A percentile compares a stretch with the other conserved stretches of the same genome.
phyloP scores from a whole-genome alignment of 2,888 invertebrate genomes.

The Ashinkailepas kermadecensis region DNA sequence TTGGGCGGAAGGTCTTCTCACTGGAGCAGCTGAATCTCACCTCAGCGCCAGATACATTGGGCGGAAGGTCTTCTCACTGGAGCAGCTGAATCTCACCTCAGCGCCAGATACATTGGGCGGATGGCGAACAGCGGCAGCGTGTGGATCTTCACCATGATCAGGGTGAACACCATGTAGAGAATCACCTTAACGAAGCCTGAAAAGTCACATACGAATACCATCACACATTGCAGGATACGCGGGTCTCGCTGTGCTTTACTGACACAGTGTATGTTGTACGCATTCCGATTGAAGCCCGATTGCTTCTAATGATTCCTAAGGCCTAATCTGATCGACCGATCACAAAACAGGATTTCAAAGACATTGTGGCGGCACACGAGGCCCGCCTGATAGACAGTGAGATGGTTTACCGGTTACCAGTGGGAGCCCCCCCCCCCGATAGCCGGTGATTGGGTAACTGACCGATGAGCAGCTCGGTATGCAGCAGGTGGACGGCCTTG shows the following conservation, averaged over 20 bases:
- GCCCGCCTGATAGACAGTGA: too few relatives aligned
- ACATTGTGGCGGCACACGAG: too few relatives aligned
- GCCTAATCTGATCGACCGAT: too few relatives aligned
- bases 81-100: slow-evolving; percentile 55
- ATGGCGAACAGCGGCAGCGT: slow-evolving; percentile 97
- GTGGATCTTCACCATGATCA: slow-evolving; percentile 93
- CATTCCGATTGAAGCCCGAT: too few relatives aligned
- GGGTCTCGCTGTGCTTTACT: too few relatives aligned
- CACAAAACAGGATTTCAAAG: too few relatives aligned
- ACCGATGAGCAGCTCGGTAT: slow-evolving; percentile 94
- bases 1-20: slow-evolving; percentile 62
- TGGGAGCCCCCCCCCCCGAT: background rate
- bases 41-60: slow-evolving; percentile 99
- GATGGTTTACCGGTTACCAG: background rate
- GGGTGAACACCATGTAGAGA: slow-evolving; percentile 84
- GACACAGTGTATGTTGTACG: too few relatives aligned
- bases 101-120: slow-evolving; percentile 98
- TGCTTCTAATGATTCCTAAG: too few relatives aligned
- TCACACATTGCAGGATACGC: too few relatives aligned
- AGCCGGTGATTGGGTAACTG: slow-evolving; percentile 35
- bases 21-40: slow-evolving; percentile 44
- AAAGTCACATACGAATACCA: too few relatives aligned
- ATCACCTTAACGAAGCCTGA: slow-evolving; percentile 57
- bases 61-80: slow-evolving; percentile 49
- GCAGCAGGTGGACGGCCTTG: slow-evolving; percentile 93